These are phyloP conservation scores for Calosoma granatense DNA, from an alignment of 1,140 invertebrate species.

Conservation along the genomic window DNA sequence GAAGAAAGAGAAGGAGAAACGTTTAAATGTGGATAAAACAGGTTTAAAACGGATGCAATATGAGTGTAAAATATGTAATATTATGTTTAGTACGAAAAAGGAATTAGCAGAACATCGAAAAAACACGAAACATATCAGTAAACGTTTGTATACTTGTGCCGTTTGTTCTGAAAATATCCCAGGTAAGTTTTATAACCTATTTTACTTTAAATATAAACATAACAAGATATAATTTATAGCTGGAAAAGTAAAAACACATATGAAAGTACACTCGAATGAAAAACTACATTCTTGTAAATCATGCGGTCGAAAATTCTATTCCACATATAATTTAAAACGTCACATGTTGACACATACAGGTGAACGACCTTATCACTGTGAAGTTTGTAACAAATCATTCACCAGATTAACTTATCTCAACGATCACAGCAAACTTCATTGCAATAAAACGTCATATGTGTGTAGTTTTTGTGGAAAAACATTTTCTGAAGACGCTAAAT, in stretches of 20 bases:
- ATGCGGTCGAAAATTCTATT: background rate
- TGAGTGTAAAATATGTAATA: background rate
- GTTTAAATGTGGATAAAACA: too few species aligned
- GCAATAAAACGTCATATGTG: background rate
- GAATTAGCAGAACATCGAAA: constrained; percentile 11
- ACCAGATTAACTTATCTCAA: constrained; percentile 24
- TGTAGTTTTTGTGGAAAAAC: background rate
- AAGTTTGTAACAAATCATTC: constrained; percentile 29
- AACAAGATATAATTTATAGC: background rate
- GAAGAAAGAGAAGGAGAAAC: background rate
- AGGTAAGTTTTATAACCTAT: background rate
- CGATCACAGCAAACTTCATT: background rate
- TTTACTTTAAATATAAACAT: background rate
- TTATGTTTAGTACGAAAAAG: background rate
- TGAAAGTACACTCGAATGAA: background rate
- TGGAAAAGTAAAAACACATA: background rate
- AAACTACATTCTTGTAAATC: background rate
- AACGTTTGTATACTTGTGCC: background rate
- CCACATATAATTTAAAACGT: constrained; percentile 14
- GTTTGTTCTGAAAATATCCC: too few species aligned
- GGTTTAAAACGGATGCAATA: too few species aligned
- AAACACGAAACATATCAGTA: background rate
- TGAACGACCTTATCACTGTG: constrained; percentile 25
- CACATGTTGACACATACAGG: constrained; percentile 28
- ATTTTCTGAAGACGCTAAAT: background rate